Conservation (phyloP, 2,888 invertebrate species). For the Pyrocoelia pectoralis region DNA sequence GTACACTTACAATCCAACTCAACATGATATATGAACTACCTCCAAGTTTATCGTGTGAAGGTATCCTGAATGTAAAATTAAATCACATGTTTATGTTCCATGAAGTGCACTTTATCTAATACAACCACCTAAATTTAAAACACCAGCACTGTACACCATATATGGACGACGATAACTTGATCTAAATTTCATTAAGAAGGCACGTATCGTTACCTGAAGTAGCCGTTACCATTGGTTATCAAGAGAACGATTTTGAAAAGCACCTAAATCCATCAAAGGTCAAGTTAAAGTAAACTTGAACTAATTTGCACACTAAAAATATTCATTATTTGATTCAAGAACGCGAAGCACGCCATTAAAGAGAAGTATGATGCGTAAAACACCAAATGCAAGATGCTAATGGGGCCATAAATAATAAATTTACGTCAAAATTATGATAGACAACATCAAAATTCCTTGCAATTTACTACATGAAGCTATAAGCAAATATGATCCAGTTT, state of each 20-base stretch:
- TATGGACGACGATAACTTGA: constrained; percentile 2
- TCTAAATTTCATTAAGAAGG: not conserved
- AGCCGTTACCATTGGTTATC: no score
- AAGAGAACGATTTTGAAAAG: no score
- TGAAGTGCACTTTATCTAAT: constrained; percentile 23
- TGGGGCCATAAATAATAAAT: constrained; percentile 28
- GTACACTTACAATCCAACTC: constrained; percentile 40
- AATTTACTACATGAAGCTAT: constrained; percentile 23
- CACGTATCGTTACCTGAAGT: constrained; percentile 3
- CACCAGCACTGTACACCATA: constrained; percentile 5
- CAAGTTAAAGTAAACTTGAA: constrained; percentile 33
- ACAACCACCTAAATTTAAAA: constrained; percentile 9
- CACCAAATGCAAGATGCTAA: constrained; percentile 29
- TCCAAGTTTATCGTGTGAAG: constrained; percentile 22
- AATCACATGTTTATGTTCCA: constrained; percentile 34
- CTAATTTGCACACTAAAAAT: constrained; percentile 32
- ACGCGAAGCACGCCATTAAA: constrained; percentile 25
- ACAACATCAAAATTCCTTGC: constrained; percentile 25
- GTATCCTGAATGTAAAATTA: constrained; percentile 25
- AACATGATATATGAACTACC: constrained; percentile 35
- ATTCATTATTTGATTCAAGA: constrained; percentile 23
- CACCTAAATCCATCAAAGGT: constrained; percentile 26
- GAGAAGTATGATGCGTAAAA: constrained; percentile 25
- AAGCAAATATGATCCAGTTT: constrained; percentile 34
- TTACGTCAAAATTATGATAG: constrained; percentile 26